Base-by-base conservation (phyloP, 2,888 invertebrate genomes). In the Mimumesa dahlbomi region DNA sequence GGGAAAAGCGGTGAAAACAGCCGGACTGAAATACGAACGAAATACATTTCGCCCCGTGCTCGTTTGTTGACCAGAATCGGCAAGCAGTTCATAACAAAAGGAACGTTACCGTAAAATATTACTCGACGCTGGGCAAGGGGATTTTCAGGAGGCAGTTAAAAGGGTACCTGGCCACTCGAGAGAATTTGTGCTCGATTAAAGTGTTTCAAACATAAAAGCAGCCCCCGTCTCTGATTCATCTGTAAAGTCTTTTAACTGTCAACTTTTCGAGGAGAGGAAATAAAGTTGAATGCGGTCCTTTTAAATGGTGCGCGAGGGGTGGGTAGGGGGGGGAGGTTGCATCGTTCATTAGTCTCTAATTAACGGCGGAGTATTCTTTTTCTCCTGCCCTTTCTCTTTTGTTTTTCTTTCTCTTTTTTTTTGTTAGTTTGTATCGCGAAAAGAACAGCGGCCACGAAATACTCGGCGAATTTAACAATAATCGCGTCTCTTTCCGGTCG, bases 341-440 rank as follows among this genome's bases (percentile, higher is more conserved):
- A 45, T 36, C 57, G 62, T 49, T 71, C 56, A 56, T 62, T 71
- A 71, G 62, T 38, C 48, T 13, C 46, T 49, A 68, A 71, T 71
- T 71, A 71, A 69, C 36, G 34, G 34, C 49, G n/a, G n/a, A n/a
- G n/a, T n/a, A n/a, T n/a, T n/a, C n/a, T n/a, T n/a, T n/a, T n/a
- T n/a, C n/a, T n/a, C n/a, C n/a, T n/a, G n/a, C n/a, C n/a, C n/a
- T n/a, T n/a, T n/a, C n/a, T n/a, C n/a, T n/a, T n/a, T n/a, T n/a
- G n/a, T n/a, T n/a, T n/a, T n/a, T n/a, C n/a, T n/a, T n/a, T n/a
- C n/a, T n/a, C n/a, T n/a, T n/a, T n/a, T n/a, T n/a, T n/a, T n/a
- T n/a, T n/a, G n/a, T n/a, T n/a, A n/a, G 21, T 31, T 43, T 62
- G 69, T 57, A 43, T 42, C 52, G 56, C 53, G 42, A 25, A 61